A percentile compares a stretch with the other conserved stretches of the same genome.
Evolutionary conservation across 2,888 invertebrate species (phyloP).

Genomic region (Sipha maydis): DNA sequence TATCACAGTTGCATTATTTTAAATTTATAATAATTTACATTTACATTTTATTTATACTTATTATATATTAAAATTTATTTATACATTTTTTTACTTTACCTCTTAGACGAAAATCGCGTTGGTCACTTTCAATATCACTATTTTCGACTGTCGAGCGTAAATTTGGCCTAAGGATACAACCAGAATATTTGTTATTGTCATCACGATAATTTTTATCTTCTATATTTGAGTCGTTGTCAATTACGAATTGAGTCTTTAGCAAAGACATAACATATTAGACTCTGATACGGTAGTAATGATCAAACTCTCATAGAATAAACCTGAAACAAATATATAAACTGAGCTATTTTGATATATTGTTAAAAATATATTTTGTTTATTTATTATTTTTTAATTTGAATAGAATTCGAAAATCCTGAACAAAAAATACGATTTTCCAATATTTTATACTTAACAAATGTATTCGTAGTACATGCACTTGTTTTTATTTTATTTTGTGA

Average conservation of each 20-base stretch:
- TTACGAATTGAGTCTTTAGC: constrained; percentile 47
- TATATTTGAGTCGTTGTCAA: constrained; percentile 32
- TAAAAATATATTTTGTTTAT: not conserved
- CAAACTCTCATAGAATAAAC: not conserved
- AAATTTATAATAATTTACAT: not conserved
- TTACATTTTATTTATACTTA: not conserved
- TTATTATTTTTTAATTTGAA: not conserved
- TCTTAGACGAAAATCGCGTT: constrained; percentile 49
- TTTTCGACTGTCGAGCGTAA: constrained; percentile 18
- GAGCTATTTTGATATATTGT: not conserved
- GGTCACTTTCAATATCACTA: not conserved
- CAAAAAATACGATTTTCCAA: no score
- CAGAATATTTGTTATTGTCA: constrained; percentile 31
- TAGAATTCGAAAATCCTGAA: not conserved
- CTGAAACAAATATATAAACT: constrained; percentile 30
- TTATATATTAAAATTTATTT: not conserved
- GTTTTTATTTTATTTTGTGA: no score
- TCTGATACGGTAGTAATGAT: not conserved
- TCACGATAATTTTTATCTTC: constrained; percentile 25
- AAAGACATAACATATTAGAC: constrained; percentile 53
- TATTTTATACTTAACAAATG: no score
- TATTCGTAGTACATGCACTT: no score
- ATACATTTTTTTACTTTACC: not conserved
- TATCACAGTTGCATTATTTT: no score
- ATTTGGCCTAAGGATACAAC: constrained; percentile 27